These are phyloP conservation scores for Zaprionus capensis DNA, from an alignment of 1,140 invertebrate genomes.

Conservation along the genomic window DNA sequence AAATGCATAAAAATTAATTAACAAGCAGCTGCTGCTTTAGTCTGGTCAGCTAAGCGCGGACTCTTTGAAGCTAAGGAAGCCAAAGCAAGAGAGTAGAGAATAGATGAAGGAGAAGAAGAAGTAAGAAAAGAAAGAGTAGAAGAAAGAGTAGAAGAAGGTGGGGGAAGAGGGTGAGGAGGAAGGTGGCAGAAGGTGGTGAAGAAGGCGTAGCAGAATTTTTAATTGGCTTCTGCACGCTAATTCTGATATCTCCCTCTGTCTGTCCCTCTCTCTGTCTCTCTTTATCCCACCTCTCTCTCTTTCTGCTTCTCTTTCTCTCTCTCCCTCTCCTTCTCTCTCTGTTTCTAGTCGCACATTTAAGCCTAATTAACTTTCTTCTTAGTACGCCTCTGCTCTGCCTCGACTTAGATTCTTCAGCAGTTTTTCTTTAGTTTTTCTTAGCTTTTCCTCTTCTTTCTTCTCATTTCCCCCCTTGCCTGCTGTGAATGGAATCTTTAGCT, in stretches of 20 bases:
- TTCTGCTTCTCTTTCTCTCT: neutral
- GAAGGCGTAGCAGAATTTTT: constrained; percentile 66
- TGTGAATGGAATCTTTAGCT: constrained; percentile 24
- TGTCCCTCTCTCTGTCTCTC: neutral
- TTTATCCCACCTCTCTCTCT: neutral
- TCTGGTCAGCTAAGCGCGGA: neutral
- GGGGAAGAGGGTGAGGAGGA: constrained; percentile 32
- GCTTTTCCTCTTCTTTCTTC: constrained; percentile 15
- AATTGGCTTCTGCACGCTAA: constrained; percentile 68
- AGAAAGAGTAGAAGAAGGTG: constrained; percentile 14
- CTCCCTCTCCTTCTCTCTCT: neutral
- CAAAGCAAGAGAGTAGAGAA: neutral
- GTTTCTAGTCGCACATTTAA: constrained; percentile 72
- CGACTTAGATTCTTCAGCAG: constrained; percentile 15
- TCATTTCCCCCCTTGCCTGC: too few relatives aligned
- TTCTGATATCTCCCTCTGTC: constrained; percentile 10
- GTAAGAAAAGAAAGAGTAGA: constrained; percentile 42
- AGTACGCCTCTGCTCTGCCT: constrained; percentile 25
- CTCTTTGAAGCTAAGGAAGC: neutral
- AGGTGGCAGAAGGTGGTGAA: neutral
- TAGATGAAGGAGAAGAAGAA: constrained; percentile 36
- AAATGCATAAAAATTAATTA: constrained; percentile 82
- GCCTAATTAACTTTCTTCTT: constrained; percentile 83
- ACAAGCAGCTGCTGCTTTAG: constrained; percentile 44
- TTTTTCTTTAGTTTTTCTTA: constrained; percentile 43